Percentiles rank a stretch among this genome's conserved stretches.
These are phyloP conservation scores for Gymnoscopelus microlampas DNA, from an alignment of 2,797 vertebrate genomes.

Conservation along the genomic window DNA sequence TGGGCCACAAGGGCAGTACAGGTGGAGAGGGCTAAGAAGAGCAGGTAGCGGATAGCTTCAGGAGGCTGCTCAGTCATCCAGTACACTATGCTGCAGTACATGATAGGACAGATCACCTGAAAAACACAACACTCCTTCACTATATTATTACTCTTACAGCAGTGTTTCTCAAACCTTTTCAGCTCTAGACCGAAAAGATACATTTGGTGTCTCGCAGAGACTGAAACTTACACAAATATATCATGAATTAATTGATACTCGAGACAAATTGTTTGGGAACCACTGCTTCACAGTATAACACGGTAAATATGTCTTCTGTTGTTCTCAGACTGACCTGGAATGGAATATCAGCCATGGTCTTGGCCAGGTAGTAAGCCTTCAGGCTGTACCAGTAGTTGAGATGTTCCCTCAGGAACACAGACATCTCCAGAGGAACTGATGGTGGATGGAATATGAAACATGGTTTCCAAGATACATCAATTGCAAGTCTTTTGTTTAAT, in stretches of 20 bases:
- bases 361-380: conserved; percentile 95
- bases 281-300: too few relatives aligned
- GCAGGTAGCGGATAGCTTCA: conserved; percentile 90
- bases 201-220: neutral
- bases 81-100: conserved; percentile 97
- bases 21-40: conserved; percentile 92
- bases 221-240: too few relatives aligned
- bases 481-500: neutral
- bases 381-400: conserved; percentile 98
- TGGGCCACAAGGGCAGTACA: conserved; percentile 94
- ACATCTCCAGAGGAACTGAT: conserved; percentile 90
- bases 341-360: conserved; percentile 95
- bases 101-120: conserved; percentile 92
- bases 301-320: too few relatives aligned
- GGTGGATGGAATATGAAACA: neutral
- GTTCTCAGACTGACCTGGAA: conserved; percentile 83
- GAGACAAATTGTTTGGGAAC: too few relatives aligned
- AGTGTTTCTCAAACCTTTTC: neutral
- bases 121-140: conserved; percentile 25
- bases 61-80: conserved; percentile 98
- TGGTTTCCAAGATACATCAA: neutral
- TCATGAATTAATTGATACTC: too few relatives aligned
- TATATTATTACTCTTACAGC: conserved; percentile 8
- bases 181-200: neutral
- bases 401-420: conserved; percentile 85